Conservation (phyloP, 2,797 vertebrate genomes). For the Dicrostonyx torquatus region DNA sequence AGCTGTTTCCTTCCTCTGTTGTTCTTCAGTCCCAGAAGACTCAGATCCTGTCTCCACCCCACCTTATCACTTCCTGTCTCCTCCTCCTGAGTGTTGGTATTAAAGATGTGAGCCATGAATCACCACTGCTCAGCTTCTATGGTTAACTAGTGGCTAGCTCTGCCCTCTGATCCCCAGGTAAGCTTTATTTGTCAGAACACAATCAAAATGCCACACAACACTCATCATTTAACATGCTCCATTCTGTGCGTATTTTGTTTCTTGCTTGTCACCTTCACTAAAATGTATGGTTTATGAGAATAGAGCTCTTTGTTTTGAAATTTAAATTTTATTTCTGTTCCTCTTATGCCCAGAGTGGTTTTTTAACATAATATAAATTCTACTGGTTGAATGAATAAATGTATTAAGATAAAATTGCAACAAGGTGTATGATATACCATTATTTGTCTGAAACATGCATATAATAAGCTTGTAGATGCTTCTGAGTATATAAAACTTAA, state of each 20-base stretch:
- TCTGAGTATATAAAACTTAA: background rate
- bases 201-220: no score
- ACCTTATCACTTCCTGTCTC: no score
- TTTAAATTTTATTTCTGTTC: background rate
- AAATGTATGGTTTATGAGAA: background rate
- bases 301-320: background rate
- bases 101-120: no score
- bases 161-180: no score
- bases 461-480: background rate
- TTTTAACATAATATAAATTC: background rate
- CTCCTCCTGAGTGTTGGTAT: no score
- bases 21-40: no score
- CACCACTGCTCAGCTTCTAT: no score
- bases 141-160: no score
- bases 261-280: background rate
- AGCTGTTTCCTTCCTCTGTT: no score
- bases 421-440: background rate
- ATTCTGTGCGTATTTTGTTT: background rate
- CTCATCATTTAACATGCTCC: background rate
- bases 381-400: background rate
- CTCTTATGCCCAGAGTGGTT: background rate
- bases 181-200: no score
- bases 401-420: background rate
- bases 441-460: background rate
- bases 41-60: no score